Evolutionary conservation across 2,113 vertebrate genomes (phyloP).

Genomic region (Cyanoramphus novaezelandiae): DNA sequence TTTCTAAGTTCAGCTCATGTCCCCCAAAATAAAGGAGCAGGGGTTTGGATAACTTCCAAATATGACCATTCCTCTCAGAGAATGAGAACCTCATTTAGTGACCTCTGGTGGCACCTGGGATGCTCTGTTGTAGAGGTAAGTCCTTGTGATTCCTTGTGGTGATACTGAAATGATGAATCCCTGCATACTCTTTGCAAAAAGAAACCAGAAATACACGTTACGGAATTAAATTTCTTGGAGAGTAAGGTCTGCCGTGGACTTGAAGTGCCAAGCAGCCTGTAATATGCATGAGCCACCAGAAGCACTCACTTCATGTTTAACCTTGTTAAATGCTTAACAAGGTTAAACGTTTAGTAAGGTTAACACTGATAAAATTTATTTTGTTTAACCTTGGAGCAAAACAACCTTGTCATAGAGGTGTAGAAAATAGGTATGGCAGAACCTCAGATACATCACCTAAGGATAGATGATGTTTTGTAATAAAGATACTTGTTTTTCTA

Average conservation of each 20-base stretch:
- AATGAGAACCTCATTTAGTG: neutral
- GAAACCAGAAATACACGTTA: neutral
- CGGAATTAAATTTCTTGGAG: neutral
- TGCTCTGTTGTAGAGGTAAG: neutral
- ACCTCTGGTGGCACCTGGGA: neutral
- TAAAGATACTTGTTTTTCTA: neutral
- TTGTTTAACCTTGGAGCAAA: neutral
- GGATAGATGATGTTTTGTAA: neutral
- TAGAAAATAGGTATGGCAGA: neutral
- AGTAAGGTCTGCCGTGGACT: neutral
- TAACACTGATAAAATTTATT: neutral
- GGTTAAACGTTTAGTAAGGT: neutral
- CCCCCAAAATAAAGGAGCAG: neutral
- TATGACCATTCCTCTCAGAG: neutral
- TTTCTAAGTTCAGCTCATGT: neutral
- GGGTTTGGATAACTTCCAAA: neutral
- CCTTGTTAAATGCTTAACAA: neutral
- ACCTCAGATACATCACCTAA: neutral
- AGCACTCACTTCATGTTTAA: neutral
- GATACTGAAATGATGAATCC: neutral
- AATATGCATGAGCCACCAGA: neutral
- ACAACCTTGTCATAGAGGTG: neutral
- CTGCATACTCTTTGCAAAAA: neutral
- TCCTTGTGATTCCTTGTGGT: neutral
- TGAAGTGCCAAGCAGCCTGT: neutral